phyloP scores from a whole-genome alignment of 2,797 vertebrate genomes.

The Eremophila alpestris region DNA sequence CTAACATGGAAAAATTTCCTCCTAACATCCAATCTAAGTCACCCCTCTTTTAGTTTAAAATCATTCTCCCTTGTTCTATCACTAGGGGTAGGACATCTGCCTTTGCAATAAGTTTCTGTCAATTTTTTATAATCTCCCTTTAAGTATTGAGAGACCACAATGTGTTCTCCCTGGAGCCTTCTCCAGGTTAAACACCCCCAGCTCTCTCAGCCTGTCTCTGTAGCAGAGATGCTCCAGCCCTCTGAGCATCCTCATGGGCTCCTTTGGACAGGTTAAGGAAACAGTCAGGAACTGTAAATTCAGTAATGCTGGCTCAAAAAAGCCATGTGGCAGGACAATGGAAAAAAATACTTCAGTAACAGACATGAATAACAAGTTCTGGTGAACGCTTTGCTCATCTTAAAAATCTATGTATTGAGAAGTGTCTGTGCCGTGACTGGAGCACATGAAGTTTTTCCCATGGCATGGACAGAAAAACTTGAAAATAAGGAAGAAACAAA shows the following conservation, averaged over 20 bases:
- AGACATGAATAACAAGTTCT: background rate
- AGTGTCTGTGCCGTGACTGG: rapidly evolving
- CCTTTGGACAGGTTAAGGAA: background rate
- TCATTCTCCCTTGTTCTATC: background rate
- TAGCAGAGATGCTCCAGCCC: background rate
- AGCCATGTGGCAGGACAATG: background rate
- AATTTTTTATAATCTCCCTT: background rate
- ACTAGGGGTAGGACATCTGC: background rate
- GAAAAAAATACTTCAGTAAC: background rate
- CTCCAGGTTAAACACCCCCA: background rate
- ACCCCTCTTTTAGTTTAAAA: background rate
- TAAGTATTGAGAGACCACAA: background rate
- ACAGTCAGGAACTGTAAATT: background rate
- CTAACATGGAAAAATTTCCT: background rate
- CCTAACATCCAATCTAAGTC: background rate
- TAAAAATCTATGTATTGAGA: background rate
- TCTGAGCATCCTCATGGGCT: background rate
- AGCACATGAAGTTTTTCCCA: background rate
- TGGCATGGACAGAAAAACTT: background rate
- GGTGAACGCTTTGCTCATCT: background rate
- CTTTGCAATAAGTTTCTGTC: background rate
- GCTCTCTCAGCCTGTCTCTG: background rate
- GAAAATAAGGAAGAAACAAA: background rate
- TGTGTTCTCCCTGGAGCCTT: background rate
- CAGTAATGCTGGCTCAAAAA: background rate